phyloP scores from a whole-genome alignment of 2,888 invertebrate genomes.

The Octodonta nipae region DNA sequence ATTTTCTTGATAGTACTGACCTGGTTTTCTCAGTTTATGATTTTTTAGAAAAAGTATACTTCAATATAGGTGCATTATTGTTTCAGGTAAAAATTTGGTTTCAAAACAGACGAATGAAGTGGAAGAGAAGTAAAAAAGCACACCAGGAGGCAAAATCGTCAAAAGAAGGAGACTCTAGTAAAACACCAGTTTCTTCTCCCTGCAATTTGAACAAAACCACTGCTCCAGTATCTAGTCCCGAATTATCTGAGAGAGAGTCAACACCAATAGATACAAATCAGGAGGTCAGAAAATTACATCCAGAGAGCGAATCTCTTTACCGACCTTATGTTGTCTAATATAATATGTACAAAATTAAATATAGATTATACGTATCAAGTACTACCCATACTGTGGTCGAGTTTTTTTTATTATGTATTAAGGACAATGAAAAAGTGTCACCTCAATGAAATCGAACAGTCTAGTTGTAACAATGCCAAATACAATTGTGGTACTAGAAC shows the following conservation, averaged over 20 bases:
- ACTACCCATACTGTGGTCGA: no score
- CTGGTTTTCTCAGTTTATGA: no score
- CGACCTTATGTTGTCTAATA: slow-evolving; percentile 39
- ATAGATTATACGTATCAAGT: no score
- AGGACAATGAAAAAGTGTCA: no score
- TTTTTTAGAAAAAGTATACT: not conserved
- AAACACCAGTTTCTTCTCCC: slow-evolving; percentile 13
- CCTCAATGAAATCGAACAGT: no score
- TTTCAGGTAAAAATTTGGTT: slow-evolving; percentile 94
- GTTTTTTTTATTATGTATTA: no score
- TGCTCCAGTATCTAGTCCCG: slow-evolving; percentile 15
- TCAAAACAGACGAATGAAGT: slow-evolving; percentile 96
- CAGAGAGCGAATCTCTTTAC: slow-evolving; percentile 36
- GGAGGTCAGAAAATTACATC: slow-evolving; percentile 24
- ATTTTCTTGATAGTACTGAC: no score
- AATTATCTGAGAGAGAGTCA: slow-evolving; percentile 15
- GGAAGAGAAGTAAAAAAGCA: slow-evolving; percentile 94
- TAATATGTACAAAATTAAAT: no score
- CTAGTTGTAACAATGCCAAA: no score
- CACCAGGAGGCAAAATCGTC: slow-evolving; percentile 72
- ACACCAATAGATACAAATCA: slow-evolving; percentile 15
- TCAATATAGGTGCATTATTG: slow-evolving; percentile 12
- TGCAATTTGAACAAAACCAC: slow-evolving; percentile 14
- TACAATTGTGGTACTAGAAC: no score
- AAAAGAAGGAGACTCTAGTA: slow-evolving; percentile 20